A percentile compares a stretch with the other conserved stretches of the same genome.
Evolutionary conservation across 2,888 invertebrate genomes (phyloP).

Genomic region (Cordilura impudica): DNA sequence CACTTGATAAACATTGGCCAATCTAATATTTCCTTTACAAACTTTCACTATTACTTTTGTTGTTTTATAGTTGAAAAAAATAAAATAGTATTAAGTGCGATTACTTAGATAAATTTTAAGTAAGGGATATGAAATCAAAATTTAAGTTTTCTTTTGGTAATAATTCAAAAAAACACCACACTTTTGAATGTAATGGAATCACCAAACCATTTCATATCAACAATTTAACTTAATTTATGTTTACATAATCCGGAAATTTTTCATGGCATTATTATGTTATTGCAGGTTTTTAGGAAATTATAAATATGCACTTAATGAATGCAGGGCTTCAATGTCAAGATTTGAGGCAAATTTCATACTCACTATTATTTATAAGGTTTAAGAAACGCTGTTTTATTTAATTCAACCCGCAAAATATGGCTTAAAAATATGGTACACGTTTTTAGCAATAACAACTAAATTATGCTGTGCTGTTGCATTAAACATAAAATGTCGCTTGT

Average conservation of each 20-base stretch:
- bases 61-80: neutral
- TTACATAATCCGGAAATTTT: slow-evolving; percentile 36
- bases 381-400: neutral
- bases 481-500: slow-evolving; percentile 31
- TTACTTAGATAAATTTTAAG: slow-evolving; percentile 19
- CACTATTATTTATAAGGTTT: neutral
- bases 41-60: slow-evolving; percentile 7
- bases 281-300: neutral
- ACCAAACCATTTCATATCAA: slow-evolving; percentile 30
- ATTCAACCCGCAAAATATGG: neutral
- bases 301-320: neutral
- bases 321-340: too few species aligned
- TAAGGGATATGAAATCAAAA: slow-evolving; percentile 20
- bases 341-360: too few species aligned
- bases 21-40: slow-evolving; percentile 2
- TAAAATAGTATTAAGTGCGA: neutral
- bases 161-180: slow-evolving; percentile 9
- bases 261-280: slow-evolving; percentile 15
- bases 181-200: neutral
- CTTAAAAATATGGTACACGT: too few species aligned
- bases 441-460: slow-evolving; percentile 12
- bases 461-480: slow-evolving; percentile 16
- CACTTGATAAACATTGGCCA: neutral
- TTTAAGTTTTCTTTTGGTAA: neutral
- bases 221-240: slow-evolving; percentile 24